Percentiles rank a stretch among this genome's conserved stretches.
Conservation (phyloP, 1,140 invertebrate genomes). For the Pseudachorutes palmiensis region DNA sequence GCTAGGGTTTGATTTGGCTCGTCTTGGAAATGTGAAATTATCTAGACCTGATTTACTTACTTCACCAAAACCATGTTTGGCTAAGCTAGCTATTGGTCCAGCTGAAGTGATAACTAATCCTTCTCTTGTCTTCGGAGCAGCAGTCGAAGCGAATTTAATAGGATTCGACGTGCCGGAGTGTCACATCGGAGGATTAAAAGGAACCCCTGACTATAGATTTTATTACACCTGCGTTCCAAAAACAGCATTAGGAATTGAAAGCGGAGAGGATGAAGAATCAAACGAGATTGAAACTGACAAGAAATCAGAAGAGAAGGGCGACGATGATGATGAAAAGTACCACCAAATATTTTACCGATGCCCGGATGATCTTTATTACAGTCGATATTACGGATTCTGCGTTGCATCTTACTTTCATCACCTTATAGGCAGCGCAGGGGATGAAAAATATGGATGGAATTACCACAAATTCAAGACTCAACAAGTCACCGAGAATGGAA, state of each 20-base stretch:
- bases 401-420: constrained; percentile 30
- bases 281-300: constrained; percentile 8
- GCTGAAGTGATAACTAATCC: background rate
- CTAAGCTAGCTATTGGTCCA: constrained; percentile 16
- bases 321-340: constrained; percentile 22
- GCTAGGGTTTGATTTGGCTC: constrained; percentile 23
- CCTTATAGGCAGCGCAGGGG: constrained; percentile 9
- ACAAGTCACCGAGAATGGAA: background rate
- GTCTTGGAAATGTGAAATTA: constrained; percentile 15
- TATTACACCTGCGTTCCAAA: constrained; percentile 30
- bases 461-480: background rate
- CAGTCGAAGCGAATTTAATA: background rate
- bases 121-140: constrained; percentile 21
- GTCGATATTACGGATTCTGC: constrained; percentile 26
- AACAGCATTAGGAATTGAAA: constrained; percentile 10
- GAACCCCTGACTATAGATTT: constrained; percentile 33
- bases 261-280: background rate
- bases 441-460: constrained; percentile 30
- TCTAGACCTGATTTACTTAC: background rate
- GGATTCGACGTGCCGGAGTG: constrained; percentile 25
- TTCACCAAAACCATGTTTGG: background rate
- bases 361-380: constrained; percentile 29
- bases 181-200: constrained; percentile 10
- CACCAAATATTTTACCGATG: constrained; percentile 22
- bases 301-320: constrained; percentile 12